A percentile compares a stretch with the other conserved stretches of the same genome.
Evolutionary conservation across 2,797 vertebrate genomes (phyloP).

Genomic region (Oryzias sinensis): DNA sequence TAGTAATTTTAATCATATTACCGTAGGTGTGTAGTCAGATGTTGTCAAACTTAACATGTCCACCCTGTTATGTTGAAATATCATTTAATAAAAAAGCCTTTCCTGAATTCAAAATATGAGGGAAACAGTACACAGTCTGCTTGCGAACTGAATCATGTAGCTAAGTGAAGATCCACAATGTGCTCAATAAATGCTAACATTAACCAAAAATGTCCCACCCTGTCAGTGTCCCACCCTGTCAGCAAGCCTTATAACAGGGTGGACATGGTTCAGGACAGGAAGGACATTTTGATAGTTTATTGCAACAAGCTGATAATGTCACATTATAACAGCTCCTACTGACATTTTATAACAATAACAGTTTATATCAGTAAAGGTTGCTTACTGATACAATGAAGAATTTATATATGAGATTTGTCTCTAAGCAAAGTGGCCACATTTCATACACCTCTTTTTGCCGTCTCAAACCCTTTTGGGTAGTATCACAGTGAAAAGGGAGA

Average conservation of each 20-base stretch:
- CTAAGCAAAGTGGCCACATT: conserved; percentile 9
- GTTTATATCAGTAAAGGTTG: background rate
- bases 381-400: conserved; percentile 1
- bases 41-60: too few relatives aligned
- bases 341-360: too few relatives aligned
- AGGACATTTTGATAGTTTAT: too few relatives aligned
- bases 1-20: too few relatives aligned
- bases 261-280: background rate
- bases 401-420: conserved; percentile 22
- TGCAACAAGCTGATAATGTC: too few relatives aligned
- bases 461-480: conserved; percentile 5
- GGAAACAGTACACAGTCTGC: background rate
- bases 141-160: conserved; percentile 10
- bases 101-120: conserved; percentile 9
- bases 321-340: too few relatives aligned
- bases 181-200: conserved; percentile 19
- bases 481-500: background rate
- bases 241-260: conserved; percentile 2
- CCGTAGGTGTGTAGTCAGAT: too few relatives aligned
- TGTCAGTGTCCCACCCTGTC: background rate
- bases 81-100: background rate
- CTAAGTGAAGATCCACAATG: conserved; percentile 13
- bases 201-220: conserved; percentile 5
- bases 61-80: too few relatives aligned
- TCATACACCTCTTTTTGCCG: conserved; percentile 29